Evolutionary conservation across 2,888 invertebrate species (phyloP), one percentile per base, ranked within the genome.

Genomic region (Pardosa pseudoannulata): DNA sequence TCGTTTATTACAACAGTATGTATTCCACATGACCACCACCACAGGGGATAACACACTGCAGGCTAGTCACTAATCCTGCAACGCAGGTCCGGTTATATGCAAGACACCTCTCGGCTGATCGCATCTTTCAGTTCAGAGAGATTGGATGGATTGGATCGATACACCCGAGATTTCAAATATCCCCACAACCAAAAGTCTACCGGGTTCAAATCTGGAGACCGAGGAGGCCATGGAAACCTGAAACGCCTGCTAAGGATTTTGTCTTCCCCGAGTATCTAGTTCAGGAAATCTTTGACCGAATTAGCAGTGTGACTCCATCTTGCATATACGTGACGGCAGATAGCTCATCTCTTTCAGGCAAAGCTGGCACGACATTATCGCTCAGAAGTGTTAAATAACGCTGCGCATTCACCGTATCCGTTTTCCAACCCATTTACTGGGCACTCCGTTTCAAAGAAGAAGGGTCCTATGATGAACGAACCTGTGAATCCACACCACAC

Each of bases 141-240:
- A n/a, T n/a, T n/a, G 16, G 16, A 46, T 13, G 16, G 41, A 46
- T n/a, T n/a, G 16, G 19, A 19, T 9, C 70, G 70, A 23, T 70
- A 70, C 11, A 70, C 36, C 23, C 39, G 70, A 19, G 70, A 70
- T 39, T 70, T 70, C 2, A 70, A 39, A 16, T 39, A n/a, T n/a
- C n/a, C n/a, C n/a, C n/a, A n/a, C 31, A 70, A 70, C 39, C 23
- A 31, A 16, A 41, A 70, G 16, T 70, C 41, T 9, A 6, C 23
- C 11, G 70, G 70, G 7, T 36, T 70, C 3, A 41, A 27, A 32
- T 70, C 41, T 70, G 41, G 70, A 7, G 39, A 70, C 19, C 27
- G 70, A 19, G 70, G 32, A 27, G 23, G 70, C 27, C 41, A 39
- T 27, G n/a, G 31, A 11, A 39, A 6, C 28, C 13, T 70, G 19